Conservation (phyloP, 2,113 vertebrate species). For the Meriones unguiculatus region DNA sequence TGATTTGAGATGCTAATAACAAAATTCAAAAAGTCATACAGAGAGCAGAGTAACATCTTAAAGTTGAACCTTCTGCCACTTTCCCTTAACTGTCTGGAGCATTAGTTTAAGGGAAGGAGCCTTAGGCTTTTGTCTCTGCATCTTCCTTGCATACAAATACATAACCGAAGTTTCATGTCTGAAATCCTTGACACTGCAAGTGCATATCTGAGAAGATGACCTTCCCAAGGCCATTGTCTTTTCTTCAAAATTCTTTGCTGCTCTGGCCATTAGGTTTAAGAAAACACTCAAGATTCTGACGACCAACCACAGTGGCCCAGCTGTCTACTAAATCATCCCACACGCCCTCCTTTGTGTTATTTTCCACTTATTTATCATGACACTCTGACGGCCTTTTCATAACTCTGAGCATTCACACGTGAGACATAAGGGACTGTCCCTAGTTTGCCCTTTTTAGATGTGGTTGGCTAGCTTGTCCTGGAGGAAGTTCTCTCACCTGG, state of each 20-base stretch:
- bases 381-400: conserved; percentile 36
- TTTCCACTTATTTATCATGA: conserved; percentile 12
- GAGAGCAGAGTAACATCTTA: background rate
- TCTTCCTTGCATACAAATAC: background rate
- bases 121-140: conserved; percentile 18
- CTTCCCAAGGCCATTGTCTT: conserved; percentile 67
- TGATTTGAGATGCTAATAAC: background rate
- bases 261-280: conserved; percentile 73
- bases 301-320: conserved; percentile 78
- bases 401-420: background rate
- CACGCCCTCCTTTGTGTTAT: background rate
- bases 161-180: background rate
- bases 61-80: background rate
- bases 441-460: conserved; percentile 58
- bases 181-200: background rate
- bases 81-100: background rate
- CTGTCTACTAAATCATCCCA: conserved; percentile 67
- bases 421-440: conserved; percentile 7
- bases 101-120: background rate
- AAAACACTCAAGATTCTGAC: conserved; percentile 76
- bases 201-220: conserved; percentile 55
- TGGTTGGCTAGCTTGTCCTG: conserved; percentile 61
- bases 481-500: conserved; percentile 19
- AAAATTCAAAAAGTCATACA: background rate
- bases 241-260: conserved; percentile 36